phyloP scores from a whole-genome alignment of 2,113 vertebrate genomes.

The Mesembrinibis cayennensis region DNA sequence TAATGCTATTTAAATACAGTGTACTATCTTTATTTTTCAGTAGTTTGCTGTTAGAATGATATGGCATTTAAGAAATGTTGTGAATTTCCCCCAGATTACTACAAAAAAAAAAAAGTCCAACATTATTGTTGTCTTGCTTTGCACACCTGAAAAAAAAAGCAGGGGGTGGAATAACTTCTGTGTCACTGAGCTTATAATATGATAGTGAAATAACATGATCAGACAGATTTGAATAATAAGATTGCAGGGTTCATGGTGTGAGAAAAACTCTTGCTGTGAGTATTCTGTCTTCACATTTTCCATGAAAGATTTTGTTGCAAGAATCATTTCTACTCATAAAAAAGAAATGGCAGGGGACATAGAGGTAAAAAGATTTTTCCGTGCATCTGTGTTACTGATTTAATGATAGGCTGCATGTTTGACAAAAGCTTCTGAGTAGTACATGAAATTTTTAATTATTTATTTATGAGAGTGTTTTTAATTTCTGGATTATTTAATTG shows the following conservation, averaged over 20 bases:
- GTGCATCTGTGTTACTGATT: neutral
- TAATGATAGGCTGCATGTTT: neutral
- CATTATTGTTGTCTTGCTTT: neutral
- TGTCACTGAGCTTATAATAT: conserved; percentile 16
- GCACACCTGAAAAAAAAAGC: neutral
- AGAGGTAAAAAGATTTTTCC: neutral
- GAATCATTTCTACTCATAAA: neutral
- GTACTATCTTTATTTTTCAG: neutral
- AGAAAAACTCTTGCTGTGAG: conserved; percentile 13
- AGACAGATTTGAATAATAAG: conserved; percentile 46
- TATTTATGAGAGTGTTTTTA: neutral
- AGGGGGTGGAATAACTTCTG: neutral
- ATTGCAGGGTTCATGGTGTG: neutral
- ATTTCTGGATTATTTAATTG: neutral
- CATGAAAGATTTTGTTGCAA: neutral
- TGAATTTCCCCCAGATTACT: neutral
- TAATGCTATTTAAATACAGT: neutral
- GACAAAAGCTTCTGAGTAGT: neutral
- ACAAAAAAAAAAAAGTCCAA: neutral
- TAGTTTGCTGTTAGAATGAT: neutral
- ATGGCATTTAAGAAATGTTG: neutral
- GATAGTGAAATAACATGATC: conserved; percentile 24
- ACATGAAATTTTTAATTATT: neutral
- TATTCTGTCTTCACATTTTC: conserved; percentile 5
- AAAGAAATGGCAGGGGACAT: neutral